phyloP scores from a whole-genome alignment of 2,797 vertebrate species.

The Morus bassanus region DNA sequence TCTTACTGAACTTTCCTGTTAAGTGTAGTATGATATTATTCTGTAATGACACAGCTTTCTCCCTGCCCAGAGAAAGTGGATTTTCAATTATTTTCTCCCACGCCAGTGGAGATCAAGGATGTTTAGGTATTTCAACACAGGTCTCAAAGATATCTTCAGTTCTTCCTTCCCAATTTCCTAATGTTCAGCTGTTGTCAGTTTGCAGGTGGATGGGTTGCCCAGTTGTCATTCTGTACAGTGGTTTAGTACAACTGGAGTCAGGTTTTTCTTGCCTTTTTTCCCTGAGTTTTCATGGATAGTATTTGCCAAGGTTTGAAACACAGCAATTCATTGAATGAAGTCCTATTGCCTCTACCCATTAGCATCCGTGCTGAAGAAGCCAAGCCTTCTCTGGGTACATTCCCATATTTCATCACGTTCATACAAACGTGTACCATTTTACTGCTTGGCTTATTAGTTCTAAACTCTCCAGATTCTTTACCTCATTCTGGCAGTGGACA shows the following conservation, averaged over 20 bases:
- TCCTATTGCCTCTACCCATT: background rate
- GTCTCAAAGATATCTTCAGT: background rate
- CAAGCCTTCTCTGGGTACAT: background rate
- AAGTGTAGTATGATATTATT: background rate
- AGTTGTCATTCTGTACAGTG: background rate
- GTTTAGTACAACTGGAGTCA: background rate
- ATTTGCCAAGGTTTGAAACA: background rate
- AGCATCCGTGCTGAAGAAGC: background rate
- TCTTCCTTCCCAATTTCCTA: background rate
- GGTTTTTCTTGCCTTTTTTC: constrained; percentile 13
- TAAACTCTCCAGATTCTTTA: constrained; percentile 30
- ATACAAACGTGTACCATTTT: background rate
- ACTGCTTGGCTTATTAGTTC: constrained; percentile 5
- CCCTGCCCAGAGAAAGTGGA: background rate
- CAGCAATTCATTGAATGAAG: background rate
- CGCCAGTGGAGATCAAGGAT: background rate
- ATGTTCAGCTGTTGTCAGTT: background rate
- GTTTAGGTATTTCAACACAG: background rate
- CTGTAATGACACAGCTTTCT: background rate
- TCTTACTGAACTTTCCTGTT: background rate
- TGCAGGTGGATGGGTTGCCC: background rate
- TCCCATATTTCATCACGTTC: background rate
- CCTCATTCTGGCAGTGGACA: constrained; percentile 42
- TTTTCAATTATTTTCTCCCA: background rate
- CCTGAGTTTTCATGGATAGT: background rate